Percentiles rank a stretch among this genome's conserved stretches.
These are phyloP conservation scores for Salvelinus alpinus DNA, from an alignment of 2,113 vertebrate genomes.

Conservation along the genomic window DNA sequence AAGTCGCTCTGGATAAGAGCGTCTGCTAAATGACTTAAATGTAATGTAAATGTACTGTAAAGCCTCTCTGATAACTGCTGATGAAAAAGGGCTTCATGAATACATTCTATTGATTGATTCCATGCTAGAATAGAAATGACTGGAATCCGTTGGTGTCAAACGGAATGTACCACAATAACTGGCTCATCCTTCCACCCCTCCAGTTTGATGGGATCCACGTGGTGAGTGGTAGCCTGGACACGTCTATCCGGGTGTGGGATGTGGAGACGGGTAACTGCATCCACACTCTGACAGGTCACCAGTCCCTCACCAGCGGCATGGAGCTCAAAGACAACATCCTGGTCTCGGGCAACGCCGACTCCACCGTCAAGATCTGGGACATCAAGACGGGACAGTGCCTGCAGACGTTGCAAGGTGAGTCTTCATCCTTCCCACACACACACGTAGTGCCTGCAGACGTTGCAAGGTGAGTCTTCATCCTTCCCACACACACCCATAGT, in stretches of 20 bases:
- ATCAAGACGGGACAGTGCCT: constrained; percentile 99
- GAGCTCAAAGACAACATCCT: constrained; percentile 99
- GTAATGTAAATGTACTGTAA: too few relatives aligned
- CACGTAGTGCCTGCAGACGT: too few relatives aligned
- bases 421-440: background rate
- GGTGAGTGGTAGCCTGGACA: constrained; percentile 97
- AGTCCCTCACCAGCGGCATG: constrained; percentile 99
- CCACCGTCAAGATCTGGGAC: constrained; percentile 99
- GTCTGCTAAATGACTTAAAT: too few relatives aligned
- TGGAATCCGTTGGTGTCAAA: background rate
- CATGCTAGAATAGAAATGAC: background rate
- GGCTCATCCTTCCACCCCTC: background rate
- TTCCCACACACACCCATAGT: too few relatives aligned
- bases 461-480: too few relatives aligned
- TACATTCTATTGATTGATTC: constrained; percentile 1
- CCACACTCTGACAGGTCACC: constrained; percentile 97
- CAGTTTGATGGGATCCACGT: constrained; percentile 98
- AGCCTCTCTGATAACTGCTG: too few relatives aligned
- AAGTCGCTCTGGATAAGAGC: too few relatives aligned
- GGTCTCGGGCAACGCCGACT: constrained; percentile 98
- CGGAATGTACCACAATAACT: background rate
- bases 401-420: constrained; percentile 97
- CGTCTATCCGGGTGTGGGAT: constrained; percentile 98
- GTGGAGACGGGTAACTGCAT: constrained; percentile 99
- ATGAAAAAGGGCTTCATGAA: constrained; percentile 23